These are phyloP conservation scores for Pseudococcus longispinus DNA, from an alignment of 2,888 invertebrate genomes.

Conservation along the genomic window DNA sequence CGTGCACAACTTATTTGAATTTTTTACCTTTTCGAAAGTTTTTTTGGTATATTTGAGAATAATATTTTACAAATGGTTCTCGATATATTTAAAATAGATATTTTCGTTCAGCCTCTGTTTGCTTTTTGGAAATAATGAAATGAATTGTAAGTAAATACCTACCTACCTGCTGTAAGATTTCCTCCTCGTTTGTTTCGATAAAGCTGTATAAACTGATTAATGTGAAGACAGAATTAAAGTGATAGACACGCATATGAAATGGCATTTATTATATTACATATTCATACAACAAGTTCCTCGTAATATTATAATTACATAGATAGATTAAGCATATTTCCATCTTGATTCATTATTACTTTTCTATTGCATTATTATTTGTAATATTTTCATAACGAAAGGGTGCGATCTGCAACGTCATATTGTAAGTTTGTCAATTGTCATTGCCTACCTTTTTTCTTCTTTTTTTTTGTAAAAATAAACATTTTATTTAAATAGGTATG, in stretches of 20 bases:
- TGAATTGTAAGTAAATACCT: neutral
- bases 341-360: neutral
- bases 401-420: neutral
- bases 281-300: neutral
- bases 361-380: neutral
- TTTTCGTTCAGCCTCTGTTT: neutral
- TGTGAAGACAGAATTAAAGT: neutral
- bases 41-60: neutral
- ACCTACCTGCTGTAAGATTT: neutral
- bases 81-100: neutral
- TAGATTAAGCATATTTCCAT: neutral
- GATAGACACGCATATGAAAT: neutral
- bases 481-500: neutral
- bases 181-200: neutral
- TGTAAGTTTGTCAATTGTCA: neutral
- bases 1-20: neutral
- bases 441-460: too few species aligned
- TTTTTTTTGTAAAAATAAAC: neutral
- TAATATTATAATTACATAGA: neutral
- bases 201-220: neutral
- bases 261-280: neutral
- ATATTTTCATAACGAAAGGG: neutral
- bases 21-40: neutral
- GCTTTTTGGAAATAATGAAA: neutral
- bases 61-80: neutral